phyloP scores from a whole-genome alignment of 1,140 invertebrate genomes.

The Heliconius nattereri region DNA sequence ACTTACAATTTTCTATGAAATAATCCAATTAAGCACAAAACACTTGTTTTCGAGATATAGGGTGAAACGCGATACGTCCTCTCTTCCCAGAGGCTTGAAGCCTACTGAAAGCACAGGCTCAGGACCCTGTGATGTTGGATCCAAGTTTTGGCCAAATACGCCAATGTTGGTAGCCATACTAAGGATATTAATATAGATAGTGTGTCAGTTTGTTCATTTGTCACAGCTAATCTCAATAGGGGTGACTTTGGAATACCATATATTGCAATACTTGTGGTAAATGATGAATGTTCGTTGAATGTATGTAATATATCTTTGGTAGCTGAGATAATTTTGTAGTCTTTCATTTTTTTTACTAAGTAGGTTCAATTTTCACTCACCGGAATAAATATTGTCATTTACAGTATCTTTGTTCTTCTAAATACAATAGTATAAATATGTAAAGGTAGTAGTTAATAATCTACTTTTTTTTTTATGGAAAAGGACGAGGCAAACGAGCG shows the following conservation, averaged over 20 bases:
- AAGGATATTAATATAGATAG: slow-evolving; percentile 3
- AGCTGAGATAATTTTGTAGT: neutral
- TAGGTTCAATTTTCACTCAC: too few relatives aligned
- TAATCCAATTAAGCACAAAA: slow-evolving; percentile 24
- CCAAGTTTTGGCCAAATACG: neutral
- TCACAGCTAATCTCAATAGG: slow-evolving; percentile 4
- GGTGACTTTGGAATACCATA: slow-evolving; percentile 1
- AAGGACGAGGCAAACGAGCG: too few relatives aligned
- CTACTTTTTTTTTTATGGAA: too few relatives aligned
- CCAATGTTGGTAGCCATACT: neutral
- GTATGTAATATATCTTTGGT: neutral
- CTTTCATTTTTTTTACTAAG: too few relatives aligned
- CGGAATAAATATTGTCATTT: too few relatives aligned
- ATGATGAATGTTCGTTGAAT: neutral
- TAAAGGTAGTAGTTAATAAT: too few relatives aligned
- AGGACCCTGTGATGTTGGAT: slow-evolving; percentile 9
- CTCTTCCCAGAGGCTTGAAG: slow-evolving; percentile 18
- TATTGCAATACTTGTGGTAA: neutral
- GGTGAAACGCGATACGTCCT: slow-evolving; percentile 9
- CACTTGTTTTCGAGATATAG: slow-evolving; percentile 8
- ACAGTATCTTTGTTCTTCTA: too few relatives aligned
- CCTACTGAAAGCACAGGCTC: slow-evolving; percentile 12
- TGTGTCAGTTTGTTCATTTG: slow-evolving; percentile 15
- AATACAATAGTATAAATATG: too few relatives aligned
- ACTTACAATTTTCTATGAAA: slow-evolving; percentile 19